A percentile compares a stretch with the other conserved stretches of the same genome.
Conservation (phyloP, 2,797 vertebrate species). For the Periophthalmus magnuspinnatus region DNA sequence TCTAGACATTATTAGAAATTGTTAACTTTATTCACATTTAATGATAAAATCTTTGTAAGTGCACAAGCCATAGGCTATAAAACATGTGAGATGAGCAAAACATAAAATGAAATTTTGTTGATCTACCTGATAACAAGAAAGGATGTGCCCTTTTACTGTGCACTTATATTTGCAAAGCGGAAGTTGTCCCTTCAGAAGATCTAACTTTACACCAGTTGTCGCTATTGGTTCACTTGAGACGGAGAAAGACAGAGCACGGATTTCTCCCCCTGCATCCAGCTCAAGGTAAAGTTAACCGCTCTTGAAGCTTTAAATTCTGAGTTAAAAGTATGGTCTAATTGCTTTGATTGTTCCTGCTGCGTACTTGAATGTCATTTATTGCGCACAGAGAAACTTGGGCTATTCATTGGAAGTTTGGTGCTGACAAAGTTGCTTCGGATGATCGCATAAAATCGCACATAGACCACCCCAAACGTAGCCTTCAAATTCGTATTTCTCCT, state of each 20-base stretch:
- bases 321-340: fast-evolving
- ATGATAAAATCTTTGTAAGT: background rate
- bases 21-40: background rate
- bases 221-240: slow-evolving; percentile 35
- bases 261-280: slow-evolving; percentile 49
- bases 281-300: slow-evolving; percentile 53
- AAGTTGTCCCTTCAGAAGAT: fast-evolving
- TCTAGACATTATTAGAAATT: background rate
- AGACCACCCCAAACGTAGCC: background rate
- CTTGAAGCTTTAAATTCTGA: fast-evolving
- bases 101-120: background rate
- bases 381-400: slow-evolving; percentile 35
- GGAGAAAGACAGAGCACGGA: slow-evolving; percentile 54
- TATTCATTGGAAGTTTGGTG: slow-evolving; percentile 22
- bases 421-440: background rate
- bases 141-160: background rate
- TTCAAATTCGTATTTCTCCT: background rate
- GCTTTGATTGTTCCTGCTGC: background rate
- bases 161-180: slow-evolving; percentile 22
- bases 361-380: background rate
- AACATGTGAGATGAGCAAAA: background rate
- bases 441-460: slow-evolving; percentile 20
- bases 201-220: slow-evolving; percentile 34
- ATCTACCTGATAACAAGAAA: background rate
- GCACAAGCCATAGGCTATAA: background rate